Base-by-base conservation (phyloP, 1,140 invertebrate genomes). In the Drosophila ironensis region DNA sequence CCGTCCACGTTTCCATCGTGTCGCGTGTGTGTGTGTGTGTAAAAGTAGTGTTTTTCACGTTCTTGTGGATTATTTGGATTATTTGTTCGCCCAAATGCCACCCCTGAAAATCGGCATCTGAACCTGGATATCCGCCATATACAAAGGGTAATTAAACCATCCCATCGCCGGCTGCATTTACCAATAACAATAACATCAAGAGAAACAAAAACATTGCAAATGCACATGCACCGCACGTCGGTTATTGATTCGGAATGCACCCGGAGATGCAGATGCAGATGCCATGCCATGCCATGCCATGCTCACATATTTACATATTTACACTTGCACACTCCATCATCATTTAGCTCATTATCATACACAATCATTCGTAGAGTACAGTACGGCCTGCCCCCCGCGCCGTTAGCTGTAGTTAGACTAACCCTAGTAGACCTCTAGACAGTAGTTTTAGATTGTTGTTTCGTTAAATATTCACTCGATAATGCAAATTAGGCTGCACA, bases 371-470 rank as follows among this genome's bases (percentile, higher is more conserved):
- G 44, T 42, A 56, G n/a, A n/a, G 11, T 17, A 17, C 53, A 56
- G 27, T 9, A 28, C 11, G 11, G 20, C 28, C 24, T 17, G 12
- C 33, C 47, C 11, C 46, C 19, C 8, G n/a, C 17, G 27, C 6
- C 47, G 22, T 20, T 28, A n/a, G n/a, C n/a, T 9, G 25, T 52
- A 52, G 50, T 44, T 52, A 7, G 16, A 30, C 47, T 50, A 50
- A 50, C 56, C 56, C 38, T 57, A 33, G 56, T 42, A 54, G 52
- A 37, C 54, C 41, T 42, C 25, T 66, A 66, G 60, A 63, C 27
- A 66, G 60, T 66, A 66, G 61, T 52, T 66, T 64, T 66, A 66
- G 60, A 66, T 66, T 52, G 60, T 66, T 66, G 60, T 66, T 66
- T 33, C 27, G 56, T 42, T 60, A 44, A 60, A 57, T 60, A 60